Conservation (phyloP, 2,113 vertebrate species). For the Leptosomus discolor region DNA sequence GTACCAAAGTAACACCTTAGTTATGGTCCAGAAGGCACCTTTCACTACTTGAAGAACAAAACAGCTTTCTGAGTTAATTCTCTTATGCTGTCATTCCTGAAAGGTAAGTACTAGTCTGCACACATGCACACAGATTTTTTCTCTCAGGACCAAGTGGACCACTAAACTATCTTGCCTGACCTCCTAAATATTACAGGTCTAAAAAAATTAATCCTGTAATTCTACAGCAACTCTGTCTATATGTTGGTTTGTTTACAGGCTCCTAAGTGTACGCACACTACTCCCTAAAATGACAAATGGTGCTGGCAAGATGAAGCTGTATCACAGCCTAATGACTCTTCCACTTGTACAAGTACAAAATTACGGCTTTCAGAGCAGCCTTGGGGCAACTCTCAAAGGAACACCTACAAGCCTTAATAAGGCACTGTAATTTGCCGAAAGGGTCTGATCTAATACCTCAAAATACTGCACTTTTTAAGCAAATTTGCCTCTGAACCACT, state of each 20-base stretch:
- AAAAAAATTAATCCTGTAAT: not conserved
- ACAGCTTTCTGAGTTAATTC: not conserved
- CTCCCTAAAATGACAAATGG: not conserved
- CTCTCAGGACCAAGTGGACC: not conserved
- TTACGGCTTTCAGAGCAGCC: not conserved
- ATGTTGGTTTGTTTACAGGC: not conserved
- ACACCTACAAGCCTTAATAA: not conserved
- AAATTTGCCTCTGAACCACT: not conserved
- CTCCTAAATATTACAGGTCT: not conserved
- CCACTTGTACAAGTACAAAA: not conserved
- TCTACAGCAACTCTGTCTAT: not conserved
- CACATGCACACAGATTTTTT: not conserved
- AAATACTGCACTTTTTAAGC: not conserved
- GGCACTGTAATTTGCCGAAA: not conserved
- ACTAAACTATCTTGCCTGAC: not conserved
- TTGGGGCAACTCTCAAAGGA: not conserved
- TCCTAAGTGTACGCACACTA: not conserved
- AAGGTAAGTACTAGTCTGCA: not conserved
- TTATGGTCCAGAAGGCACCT: not conserved
- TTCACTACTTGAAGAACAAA: not conserved
- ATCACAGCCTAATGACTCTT: not conserved
- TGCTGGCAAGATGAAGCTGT: not conserved
- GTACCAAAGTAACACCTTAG: not conserved
- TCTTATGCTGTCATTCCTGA: not conserved
- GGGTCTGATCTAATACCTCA: not conserved